Percentiles rank a stretch among this genome's conserved stretches.
Evolutionary conservation across 2,113 vertebrate species (phyloP).

Genomic region (Lichenostomus cassidix): DNA sequence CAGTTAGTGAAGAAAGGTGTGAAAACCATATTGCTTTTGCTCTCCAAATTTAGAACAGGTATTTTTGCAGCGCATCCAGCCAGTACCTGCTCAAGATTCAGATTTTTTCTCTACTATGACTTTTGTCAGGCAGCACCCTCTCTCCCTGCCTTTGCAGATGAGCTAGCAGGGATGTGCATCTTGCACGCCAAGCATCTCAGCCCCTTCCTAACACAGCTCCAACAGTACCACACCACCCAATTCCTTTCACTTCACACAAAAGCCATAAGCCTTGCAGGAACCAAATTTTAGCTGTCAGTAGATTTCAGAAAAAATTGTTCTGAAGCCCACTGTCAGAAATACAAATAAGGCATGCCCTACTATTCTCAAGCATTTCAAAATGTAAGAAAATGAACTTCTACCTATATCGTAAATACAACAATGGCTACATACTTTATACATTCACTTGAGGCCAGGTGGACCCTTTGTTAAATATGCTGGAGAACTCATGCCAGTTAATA

Average conservation of each 20-base stretch:
- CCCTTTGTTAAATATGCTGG: background rate
- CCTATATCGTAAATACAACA: background rate
- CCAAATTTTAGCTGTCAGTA: background rate
- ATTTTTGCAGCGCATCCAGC: background rate
- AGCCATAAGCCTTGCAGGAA: background rate
- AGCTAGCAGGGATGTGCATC: background rate
- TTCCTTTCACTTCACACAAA: background rate
- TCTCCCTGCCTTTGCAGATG: background rate
- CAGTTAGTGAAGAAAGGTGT: background rate
- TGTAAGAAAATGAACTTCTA: background rate
- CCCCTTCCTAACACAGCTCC: background rate
- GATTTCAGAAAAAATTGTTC: background rate
- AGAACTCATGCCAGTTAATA: background rate
- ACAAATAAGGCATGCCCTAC: background rate
- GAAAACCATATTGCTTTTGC: background rate
- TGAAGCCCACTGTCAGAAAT: background rate
- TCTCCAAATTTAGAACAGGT: slow-evolving; percentile 9
- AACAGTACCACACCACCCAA: too few relatives aligned
- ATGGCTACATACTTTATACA: background rate
- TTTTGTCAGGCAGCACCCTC: background rate
- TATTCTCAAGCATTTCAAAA: background rate
- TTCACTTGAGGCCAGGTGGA: background rate
- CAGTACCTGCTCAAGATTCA: background rate
- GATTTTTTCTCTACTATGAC: background rate
- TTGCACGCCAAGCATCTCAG: background rate